A percentile compares a stretch with the other conserved stretches of the same genome.
These are phyloP conservation scores for Cebus imitator DNA, from an alignment of 2,113 vertebrate species.

Conservation along the genomic window DNA sequence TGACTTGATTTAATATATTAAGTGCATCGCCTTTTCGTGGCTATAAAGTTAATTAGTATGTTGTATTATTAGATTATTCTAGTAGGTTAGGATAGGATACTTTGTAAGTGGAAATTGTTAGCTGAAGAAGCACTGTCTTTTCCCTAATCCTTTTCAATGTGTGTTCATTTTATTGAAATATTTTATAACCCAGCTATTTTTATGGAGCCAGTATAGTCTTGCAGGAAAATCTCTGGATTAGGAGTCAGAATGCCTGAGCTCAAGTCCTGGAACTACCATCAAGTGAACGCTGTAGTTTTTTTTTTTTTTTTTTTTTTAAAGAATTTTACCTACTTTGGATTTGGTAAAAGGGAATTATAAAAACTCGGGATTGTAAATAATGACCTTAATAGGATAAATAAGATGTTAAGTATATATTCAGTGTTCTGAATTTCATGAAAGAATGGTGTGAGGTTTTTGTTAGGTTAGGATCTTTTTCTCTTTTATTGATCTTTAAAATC, in stretches of 20 bases:
- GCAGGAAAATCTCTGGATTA: conserved; percentile 68
- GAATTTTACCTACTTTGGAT: background rate
- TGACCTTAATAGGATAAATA: background rate
- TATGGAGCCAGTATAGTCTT: conserved; percentile 64
- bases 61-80: conserved; percentile 17
- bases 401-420: background rate
- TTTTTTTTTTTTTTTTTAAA: background rate
- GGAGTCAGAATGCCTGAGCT: conserved; percentile 57
- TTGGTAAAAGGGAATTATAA: conserved; percentile 7
- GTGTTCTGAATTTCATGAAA: conserved; percentile 21
- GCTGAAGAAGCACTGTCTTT: conserved; percentile 43
- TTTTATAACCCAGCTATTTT: conserved; percentile 72
- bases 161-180: conserved; percentile 69
- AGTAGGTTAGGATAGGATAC: conserved; percentile 22
- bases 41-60: background rate
- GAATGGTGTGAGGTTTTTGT: background rate
- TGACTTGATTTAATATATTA: background rate
- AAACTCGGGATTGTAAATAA: background rate
- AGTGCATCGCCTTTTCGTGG: background rate
- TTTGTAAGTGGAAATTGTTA: conserved; percentile 63
- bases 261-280: background rate
- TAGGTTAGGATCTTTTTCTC: background rate
- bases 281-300: background rate
- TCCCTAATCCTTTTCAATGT: conserved; percentile 59
- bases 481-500: background rate